These are phyloP conservation scores for Pangasius mekongensis DNA, from an alignment of 2,797 vertebrate species.

Conservation along the genomic window DNA sequence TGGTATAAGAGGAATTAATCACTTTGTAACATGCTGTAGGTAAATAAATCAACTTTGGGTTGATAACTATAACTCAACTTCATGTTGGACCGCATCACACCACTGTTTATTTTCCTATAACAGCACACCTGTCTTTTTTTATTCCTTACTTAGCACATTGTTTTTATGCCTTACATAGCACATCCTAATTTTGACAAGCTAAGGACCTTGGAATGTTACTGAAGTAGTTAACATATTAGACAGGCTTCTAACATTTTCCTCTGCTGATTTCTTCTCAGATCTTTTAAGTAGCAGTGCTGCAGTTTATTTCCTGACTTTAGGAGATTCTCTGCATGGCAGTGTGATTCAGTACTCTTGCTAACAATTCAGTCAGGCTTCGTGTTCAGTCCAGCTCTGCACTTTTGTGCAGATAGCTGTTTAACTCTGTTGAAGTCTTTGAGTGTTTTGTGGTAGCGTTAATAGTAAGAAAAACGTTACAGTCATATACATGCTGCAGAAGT, in stretches of 20 bases:
- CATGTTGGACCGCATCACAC: background rate
- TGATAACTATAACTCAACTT: background rate
- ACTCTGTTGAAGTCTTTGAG: background rate
- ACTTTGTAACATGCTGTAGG: background rate
- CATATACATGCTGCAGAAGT: background rate
- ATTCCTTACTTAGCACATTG: background rate
- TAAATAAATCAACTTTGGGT: background rate
- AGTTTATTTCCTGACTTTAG: slow-evolving; percentile 3
- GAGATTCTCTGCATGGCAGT: slow-evolving; percentile 28
- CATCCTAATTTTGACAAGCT: background rate
- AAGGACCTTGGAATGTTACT: background rate
- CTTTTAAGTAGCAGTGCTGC: background rate
- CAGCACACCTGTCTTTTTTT: background rate
- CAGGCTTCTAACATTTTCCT: background rate
- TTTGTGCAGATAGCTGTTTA: slow-evolving; percentile 20
- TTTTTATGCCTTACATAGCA: background rate
- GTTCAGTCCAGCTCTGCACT: slow-evolving; percentile 59
- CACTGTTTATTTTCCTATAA: background rate
- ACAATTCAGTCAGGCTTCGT: slow-evolving; percentile 45
- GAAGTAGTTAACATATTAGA: background rate
- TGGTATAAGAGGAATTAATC: background rate
- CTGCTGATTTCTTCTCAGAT: background rate
- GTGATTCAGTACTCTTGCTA: slow-evolving; percentile 48
- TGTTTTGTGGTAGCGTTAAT: background rate
- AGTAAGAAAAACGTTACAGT: no score